Evolutionary conservation across 2,113 vertebrate genomes (phyloP).

Genomic region (Ochotona princeps): DNA sequence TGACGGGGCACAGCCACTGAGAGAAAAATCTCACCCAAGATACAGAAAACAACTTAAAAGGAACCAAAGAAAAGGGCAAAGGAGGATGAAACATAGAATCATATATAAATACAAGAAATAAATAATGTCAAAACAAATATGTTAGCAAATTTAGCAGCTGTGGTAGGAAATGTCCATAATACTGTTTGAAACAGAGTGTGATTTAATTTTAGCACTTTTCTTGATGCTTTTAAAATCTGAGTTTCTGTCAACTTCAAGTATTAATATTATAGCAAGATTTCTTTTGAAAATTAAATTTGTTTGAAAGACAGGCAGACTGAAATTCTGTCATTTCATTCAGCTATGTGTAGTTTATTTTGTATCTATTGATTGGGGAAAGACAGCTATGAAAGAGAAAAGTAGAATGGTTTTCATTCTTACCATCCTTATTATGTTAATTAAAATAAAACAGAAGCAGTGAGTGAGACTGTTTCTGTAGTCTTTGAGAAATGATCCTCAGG

Average conservation of each 20-base stretch:
- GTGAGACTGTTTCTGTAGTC: not conserved
- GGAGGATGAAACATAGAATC: not conserved
- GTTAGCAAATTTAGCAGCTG: slow-evolving; percentile 2
- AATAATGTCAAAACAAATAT: not conserved
- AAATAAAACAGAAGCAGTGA: not conserved
- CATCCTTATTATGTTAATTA: not conserved
- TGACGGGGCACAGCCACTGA: not conserved
- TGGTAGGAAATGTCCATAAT: not conserved
- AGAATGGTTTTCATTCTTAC: not conserved
- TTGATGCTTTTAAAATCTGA: not conserved
- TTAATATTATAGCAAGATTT: not conserved
- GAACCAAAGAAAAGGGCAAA: not conserved
- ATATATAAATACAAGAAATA: not conserved
- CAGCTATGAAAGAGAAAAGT: not conserved
- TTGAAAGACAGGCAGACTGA: slow-evolving; percentile 5
- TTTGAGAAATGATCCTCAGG: not conserved
- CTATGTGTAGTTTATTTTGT: not conserved
- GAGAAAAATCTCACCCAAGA: not conserved
- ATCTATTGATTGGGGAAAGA: not conserved
- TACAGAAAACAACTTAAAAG: not conserved
- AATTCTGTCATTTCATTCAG: not conserved
- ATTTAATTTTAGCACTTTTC: not conserved
- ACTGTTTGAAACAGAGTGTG: not conserved
- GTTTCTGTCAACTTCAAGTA: not conserved
- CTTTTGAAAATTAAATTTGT: not conserved